phyloP scores from a whole-genome alignment of 2,888 invertebrate species.

The Ischnura elegans region DNA sequence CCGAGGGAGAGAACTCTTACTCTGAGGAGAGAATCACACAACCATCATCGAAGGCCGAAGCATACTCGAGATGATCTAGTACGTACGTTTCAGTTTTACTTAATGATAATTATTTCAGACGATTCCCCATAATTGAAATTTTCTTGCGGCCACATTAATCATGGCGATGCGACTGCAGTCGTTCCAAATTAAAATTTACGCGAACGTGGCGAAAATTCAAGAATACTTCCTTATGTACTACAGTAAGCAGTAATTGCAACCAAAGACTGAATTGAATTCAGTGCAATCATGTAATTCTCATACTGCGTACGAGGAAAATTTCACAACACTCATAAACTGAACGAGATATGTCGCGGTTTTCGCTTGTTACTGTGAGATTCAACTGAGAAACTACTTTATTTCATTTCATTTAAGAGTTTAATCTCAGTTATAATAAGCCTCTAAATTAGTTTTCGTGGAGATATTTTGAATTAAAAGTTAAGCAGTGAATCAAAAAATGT shows the following conservation, averaged over 20 bases:
- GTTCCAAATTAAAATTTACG: background rate
- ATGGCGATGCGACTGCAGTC: slow-evolving; percentile 41
- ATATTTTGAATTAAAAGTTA: background rate
- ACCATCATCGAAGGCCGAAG: background rate
- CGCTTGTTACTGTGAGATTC: slow-evolving; percentile 49
- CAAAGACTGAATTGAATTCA: background rate
- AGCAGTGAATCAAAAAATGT: background rate
- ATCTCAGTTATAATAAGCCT: background rate
- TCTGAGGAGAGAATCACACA: background rate
- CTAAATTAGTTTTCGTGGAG: background rate
- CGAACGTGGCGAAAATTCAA: background rate
- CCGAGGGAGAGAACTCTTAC: background rate
- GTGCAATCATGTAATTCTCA: background rate
- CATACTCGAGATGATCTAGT: background rate
- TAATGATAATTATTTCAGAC: background rate
- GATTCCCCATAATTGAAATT: background rate
- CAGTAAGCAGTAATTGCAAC: background rate
- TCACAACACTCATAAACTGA: background rate
- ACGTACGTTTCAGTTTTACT: background rate
- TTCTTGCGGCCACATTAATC: slow-evolving; percentile 32
- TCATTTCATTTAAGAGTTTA: background rate
- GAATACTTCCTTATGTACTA: too few relatives aligned
- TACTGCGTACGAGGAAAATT: slow-evolving; percentile 1
- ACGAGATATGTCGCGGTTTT: slow-evolving; percentile 46
- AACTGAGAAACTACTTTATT: slow-evolving; percentile 3